These are phyloP conservation scores for Halcyon leucocephala DNA, from an alignment of 2,797 vertebrate species.

Conservation along the genomic window DNA sequence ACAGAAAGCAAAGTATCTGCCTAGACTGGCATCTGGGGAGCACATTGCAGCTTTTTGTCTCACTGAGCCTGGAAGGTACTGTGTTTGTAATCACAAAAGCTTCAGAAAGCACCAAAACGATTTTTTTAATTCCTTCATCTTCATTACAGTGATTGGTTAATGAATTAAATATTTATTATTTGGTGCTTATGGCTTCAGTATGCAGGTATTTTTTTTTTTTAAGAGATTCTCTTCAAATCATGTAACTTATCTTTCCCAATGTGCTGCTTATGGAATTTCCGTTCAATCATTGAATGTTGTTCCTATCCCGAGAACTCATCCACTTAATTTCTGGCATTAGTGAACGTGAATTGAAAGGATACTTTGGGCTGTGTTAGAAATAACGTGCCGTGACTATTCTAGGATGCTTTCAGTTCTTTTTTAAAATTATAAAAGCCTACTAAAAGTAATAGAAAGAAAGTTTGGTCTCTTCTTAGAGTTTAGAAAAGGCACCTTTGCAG, in stretches of 20 bases:
- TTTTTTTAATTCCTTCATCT: neutral
- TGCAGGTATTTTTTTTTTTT: neutral
- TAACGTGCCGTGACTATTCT: neutral
- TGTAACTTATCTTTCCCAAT: rapidly evolving
- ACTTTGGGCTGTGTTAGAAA: neutral
- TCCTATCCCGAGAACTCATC: neutral
- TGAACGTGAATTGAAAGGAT: neutral
- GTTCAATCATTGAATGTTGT: neutral
- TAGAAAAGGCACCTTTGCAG: neutral
- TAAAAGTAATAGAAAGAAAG: neutral
- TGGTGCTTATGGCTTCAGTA: neutral
- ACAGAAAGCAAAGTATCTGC: constrained; percentile 94
- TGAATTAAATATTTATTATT: no score
- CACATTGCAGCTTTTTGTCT: constrained; percentile 95
- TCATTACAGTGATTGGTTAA: neutral
- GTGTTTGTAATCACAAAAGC: neutral
- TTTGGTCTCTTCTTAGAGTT: neutral
- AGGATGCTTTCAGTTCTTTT: neutral
- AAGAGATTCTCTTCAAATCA: neutral
- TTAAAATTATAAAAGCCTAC: neutral
- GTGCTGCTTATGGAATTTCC: neutral
- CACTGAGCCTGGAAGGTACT: constrained; percentile 92
- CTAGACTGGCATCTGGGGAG: constrained; percentile 90
- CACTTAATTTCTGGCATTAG: neutral
- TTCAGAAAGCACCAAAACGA: neutral